A percentile compares a stretch with the other conserved stretches of the same genome.
Evolutionary conservation across 2,797 vertebrate species (phyloP).

Genomic region (Chlorospingus semifuscus): DNA sequence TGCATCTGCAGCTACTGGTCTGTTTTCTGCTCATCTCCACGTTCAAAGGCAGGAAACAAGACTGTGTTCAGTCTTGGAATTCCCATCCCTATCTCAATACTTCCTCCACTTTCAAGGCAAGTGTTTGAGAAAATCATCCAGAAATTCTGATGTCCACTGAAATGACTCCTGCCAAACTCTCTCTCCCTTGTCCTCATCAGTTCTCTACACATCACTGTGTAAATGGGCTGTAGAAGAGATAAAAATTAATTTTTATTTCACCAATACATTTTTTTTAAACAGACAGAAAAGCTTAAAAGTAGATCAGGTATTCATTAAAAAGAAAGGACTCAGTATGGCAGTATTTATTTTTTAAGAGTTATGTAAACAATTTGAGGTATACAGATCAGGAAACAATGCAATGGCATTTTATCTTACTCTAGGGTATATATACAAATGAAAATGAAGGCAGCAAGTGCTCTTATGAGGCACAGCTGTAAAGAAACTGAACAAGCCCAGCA

Average conservation of each 20-base stretch:
- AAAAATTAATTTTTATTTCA: background rate
- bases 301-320: background rate
- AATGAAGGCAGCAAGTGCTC: background rate
- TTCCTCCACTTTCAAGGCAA: background rate
- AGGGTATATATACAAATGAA: background rate
- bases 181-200: background rate
- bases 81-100: background rate
- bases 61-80: background rate
- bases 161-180: background rate
- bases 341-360: background rate
- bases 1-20: background rate
- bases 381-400: background rate
- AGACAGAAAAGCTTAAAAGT: background rate
- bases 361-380: background rate
- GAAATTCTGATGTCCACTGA: background rate
- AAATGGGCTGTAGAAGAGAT: background rate
- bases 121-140: too few species aligned
- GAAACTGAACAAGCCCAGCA: background rate
- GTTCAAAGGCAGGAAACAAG: background rate
- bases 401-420: background rate
- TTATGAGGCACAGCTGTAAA: background rate
- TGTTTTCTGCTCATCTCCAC: background rate
- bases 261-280: background rate
- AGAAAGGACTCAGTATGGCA: background rate
- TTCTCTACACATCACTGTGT: background rate